Conservation (phyloP, 2,113 vertebrate genomes). For the Epinephelus fuscoguttatus region DNA sequence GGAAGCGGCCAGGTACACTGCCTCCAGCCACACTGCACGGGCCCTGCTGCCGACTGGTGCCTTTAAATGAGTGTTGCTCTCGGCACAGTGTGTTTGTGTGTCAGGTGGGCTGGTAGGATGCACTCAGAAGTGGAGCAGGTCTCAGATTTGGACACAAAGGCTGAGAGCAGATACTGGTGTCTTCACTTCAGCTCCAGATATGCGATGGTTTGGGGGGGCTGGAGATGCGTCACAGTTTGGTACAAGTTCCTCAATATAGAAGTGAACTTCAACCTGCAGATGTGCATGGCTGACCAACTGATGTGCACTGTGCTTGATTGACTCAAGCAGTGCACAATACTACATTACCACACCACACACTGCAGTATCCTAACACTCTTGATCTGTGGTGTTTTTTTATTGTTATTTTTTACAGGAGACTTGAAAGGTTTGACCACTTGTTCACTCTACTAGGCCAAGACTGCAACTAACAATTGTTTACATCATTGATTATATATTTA, state of each 20-base stretch:
- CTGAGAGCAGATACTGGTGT: neutral
- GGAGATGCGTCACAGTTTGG: constrained; percentile 7
- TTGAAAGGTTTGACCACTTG: too few relatives aligned
- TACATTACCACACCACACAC: neutral
- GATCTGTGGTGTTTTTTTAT: neutral
- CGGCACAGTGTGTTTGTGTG: neutral
- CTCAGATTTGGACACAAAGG: neutral
- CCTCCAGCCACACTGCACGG: constrained; percentile 24
- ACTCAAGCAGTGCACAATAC: neutral
- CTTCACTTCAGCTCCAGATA: neutral
- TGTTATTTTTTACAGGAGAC: too few relatives aligned
- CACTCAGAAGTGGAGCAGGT: neutral
- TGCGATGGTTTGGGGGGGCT: neutral
- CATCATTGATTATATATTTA: too few relatives aligned
- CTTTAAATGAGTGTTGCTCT: neutral
- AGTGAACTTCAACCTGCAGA: neutral
- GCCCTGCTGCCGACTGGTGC: constrained; percentile 10
- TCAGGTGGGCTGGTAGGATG: neutral
- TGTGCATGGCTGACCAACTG: neutral
- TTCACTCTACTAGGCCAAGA: too few relatives aligned
- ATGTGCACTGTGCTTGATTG: neutral
- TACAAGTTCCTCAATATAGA: neutral
- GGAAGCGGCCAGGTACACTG: constrained; percentile 68
- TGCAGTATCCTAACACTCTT: neutral
- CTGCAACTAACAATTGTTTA: too few relatives aligned